phyloP scores from a whole-genome alignment of 2,888 invertebrate genomes.

The Sturmia bella region DNA sequence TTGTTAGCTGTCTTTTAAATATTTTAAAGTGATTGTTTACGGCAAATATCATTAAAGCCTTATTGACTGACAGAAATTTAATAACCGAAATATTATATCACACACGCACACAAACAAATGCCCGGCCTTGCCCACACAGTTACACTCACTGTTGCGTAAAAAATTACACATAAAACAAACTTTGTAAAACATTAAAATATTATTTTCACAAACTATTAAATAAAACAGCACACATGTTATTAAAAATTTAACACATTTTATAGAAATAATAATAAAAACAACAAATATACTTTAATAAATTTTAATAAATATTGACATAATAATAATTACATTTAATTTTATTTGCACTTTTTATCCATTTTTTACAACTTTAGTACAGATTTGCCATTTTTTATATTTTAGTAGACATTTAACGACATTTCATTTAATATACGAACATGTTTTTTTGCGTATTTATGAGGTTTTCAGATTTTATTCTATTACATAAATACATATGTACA shows the following conservation, averaged over 20 bases:
- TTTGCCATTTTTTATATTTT: conserved; percentile 18
- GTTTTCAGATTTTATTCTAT: conserved; percentile 13
- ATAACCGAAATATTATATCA: conserved; percentile 1
- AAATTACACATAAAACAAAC: conserved; percentile 26
- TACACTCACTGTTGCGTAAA: background rate
- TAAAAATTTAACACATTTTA: conserved; percentile 61
- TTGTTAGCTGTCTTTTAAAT: too few species aligned
- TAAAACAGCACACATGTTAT: conserved; percentile 52
- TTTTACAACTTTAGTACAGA: conserved; percentile 2
- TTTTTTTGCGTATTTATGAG: conserved; percentile 21
- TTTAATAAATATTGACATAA: conserved; percentile 63
- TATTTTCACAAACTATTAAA: conserved; percentile 58
- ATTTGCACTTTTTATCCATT: conserved; percentile 41
- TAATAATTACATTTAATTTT: conserved; percentile 62
- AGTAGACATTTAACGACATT: conserved; percentile 40
- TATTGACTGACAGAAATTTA: conserved; percentile 27
- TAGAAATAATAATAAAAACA: conserved; percentile 47
- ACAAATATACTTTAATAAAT: conserved; percentile 47
- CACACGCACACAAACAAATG: background rate
- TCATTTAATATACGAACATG: conserved; percentile 32
- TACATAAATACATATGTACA: background rate
- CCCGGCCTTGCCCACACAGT: background rate
- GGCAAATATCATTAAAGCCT: conserved; percentile 18
- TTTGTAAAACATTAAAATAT: conserved; percentile 43
- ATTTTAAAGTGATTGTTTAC: conserved; percentile 12